Evolutionary conservation across 2,888 invertebrate genomes (phyloP).

Genomic region (Agelastica alni): DNA sequence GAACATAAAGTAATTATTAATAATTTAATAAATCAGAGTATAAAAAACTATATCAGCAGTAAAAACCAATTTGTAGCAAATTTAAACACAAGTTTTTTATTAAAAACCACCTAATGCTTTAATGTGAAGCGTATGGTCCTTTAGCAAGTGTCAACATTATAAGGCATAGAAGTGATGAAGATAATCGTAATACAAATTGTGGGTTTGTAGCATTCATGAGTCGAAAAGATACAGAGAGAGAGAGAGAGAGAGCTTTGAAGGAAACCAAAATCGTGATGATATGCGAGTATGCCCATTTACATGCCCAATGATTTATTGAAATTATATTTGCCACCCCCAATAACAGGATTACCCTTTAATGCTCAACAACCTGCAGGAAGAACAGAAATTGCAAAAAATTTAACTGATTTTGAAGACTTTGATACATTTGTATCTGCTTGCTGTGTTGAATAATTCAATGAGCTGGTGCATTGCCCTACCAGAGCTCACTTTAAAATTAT

Average conservation of each 20-base stretch:
- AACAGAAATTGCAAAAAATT: conserved; percentile 20
- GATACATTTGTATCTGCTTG: conserved; percentile 27
- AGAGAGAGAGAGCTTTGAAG: conserved; percentile 80
- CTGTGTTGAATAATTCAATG: conserved; percentile 67
- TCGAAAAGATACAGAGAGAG: conserved; percentile 94
- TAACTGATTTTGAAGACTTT: conserved; percentile 41
- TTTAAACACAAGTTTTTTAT: too few species aligned
- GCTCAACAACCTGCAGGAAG: conserved; percentile 74
- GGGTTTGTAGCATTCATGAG: conserved; percentile 99
- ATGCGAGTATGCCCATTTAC: conserved; percentile 96
- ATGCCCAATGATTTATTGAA: conserved; percentile 86
- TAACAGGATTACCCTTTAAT: conserved; percentile 96
- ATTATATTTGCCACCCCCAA: conserved; percentile 81
- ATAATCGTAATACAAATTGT: conserved; percentile 73
- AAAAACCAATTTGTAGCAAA: too few species aligned
- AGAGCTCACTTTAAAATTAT: too few species aligned
- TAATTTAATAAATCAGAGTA: too few species aligned
- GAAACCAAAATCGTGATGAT: conserved; percentile 87
- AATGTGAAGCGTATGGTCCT: conserved; percentile 96
- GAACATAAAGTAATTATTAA: too few species aligned
- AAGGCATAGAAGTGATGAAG: conserved; percentile 95
- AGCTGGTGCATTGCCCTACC: too few species aligned
- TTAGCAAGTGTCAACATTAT: conserved; percentile 98
- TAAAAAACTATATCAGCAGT: too few species aligned
- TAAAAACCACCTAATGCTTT: conserved; percentile 93